Base-by-base conservation (phyloP, 2,113 vertebrate species). In the Vulpes ferrilata region DNA sequence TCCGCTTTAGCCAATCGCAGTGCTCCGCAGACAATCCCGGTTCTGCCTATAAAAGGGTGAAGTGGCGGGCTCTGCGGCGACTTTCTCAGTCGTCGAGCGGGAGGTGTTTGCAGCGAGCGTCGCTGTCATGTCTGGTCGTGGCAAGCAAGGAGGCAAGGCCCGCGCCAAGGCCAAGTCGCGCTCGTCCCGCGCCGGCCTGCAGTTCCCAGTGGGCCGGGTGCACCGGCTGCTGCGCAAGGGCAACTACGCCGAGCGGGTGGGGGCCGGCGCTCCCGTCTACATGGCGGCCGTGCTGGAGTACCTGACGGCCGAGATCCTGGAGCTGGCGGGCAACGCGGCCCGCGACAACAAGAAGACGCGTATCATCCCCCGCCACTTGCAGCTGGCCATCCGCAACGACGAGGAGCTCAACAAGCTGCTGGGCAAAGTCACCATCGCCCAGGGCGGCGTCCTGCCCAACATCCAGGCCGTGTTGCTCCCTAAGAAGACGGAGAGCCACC, bases 351-450 rank as follows among this genome's bases (percentile, higher is more conserved):
- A 43, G 43, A 43, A 43, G 43, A 43, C 43, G 43, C 43, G 43
- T 7, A 43, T 43, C 43, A 99, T 99, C 79, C 99, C 99, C 2
- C 99, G 99, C 6, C 99, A 99, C 97, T 99, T 99, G 32, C 99
- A 99, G 97, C 98, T 99, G 95, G 99, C 99, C 1, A 99, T 99
- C 0, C 99, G 99, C 88, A 99, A 99, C 98, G 99, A 99, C 93
- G 99, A 99, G 4, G 99, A 99, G 98, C 99, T 99, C 4, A 99
- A 99, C 98, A 99, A 99, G 94, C 96, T 99, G 80, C 98, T 99
- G 96, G 99, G 99, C 55, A 99, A 99, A 0, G 99, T 99, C 57
- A 99, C 99, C 11, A 99, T 99, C 96, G 99, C 99, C 7, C 97
- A 98, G 98, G 0, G 98, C 97, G 0, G 98, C 9, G 96, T 87